phyloP scores from a whole-genome alignment of 2,888 invertebrate species.

The Heliconius ethilla region DNA sequence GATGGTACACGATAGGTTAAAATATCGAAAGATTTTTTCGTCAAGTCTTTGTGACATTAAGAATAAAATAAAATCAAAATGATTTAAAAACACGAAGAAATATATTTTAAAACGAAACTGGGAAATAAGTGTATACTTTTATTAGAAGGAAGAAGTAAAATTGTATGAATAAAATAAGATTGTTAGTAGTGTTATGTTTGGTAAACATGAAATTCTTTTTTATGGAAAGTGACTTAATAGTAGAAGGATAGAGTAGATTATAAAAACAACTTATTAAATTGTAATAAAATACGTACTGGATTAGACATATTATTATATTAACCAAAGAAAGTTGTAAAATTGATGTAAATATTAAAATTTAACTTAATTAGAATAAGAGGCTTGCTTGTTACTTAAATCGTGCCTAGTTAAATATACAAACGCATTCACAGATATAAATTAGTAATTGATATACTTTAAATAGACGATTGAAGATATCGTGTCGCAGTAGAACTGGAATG shows the following conservation, averaged over 20 bases:
- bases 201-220: background rate
- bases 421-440: conserved; percentile 18
- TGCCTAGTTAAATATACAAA: background rate
- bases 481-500: background rate
- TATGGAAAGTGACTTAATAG: background rate
- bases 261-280: background rate
- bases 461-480: background rate
- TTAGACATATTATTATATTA: conserved; percentile 6
- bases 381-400: conserved; percentile 23
- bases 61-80: conserved; percentile 1
- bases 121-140: background rate
- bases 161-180: too few relatives aligned
- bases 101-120: background rate
- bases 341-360: conserved; percentile 11
- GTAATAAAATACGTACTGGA: background rate
- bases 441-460: conserved; percentile 39
- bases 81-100: background rate
- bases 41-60: background rate
- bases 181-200: too few relatives aligned
- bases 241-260: background rate
- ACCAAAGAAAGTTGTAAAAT: conserved; percentile 26
- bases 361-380: conserved; percentile 1
- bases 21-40: background rate
- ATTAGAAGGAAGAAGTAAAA: background rate
- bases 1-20: background rate